These are phyloP conservation scores for Thamnophis sirtalis DNA, from an alignment of 2,113 vertebrate genomes.

Conservation along the genomic window DNA sequence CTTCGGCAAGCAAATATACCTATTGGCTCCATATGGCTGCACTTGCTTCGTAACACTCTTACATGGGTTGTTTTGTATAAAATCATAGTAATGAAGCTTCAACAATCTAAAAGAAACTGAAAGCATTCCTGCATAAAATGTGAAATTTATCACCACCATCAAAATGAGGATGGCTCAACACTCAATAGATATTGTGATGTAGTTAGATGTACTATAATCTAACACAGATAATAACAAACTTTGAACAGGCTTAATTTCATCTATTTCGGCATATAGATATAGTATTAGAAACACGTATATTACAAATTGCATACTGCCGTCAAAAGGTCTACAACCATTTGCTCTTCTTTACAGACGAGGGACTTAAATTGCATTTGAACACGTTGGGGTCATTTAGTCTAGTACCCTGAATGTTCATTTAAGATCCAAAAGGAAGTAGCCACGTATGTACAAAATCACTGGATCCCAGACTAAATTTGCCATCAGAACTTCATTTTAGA, in stretches of 20 bases:
- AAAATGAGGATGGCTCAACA: conserved; percentile 71
- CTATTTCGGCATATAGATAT: conserved; percentile 55
- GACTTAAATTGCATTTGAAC: conserved; percentile 51
- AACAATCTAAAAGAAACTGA: conserved; percentile 78
- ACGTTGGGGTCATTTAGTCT: conserved; percentile 51
- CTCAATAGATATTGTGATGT: conserved; percentile 82
- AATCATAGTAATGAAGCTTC: conserved; percentile 74
- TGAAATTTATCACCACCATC: conserved; percentile 64
- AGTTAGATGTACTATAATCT: conserved; percentile 74
- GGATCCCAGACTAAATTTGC: background rate
- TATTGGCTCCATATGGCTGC: conserved; percentile 47
- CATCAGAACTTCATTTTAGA: background rate
- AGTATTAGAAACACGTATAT: conserved; percentile 58
- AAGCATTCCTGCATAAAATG: conserved; percentile 76
- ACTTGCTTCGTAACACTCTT: conserved; percentile 65
- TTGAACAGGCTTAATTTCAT: conserved; percentile 61
- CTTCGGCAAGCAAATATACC: conserved; percentile 57
- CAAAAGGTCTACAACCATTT: conserved; percentile 52
- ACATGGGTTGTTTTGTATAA: conserved; percentile 63
- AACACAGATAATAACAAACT: conserved; percentile 71
- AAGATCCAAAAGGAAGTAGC: conserved; percentile 34
- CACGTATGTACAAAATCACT: background rate
- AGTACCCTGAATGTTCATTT: conserved; percentile 48
- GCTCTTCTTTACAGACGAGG: conserved; percentile 60
- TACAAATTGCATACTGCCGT: conserved; percentile 71